Conservation (phyloP, 1,140 invertebrate species). For the Drosophila kepulauana region DNA sequence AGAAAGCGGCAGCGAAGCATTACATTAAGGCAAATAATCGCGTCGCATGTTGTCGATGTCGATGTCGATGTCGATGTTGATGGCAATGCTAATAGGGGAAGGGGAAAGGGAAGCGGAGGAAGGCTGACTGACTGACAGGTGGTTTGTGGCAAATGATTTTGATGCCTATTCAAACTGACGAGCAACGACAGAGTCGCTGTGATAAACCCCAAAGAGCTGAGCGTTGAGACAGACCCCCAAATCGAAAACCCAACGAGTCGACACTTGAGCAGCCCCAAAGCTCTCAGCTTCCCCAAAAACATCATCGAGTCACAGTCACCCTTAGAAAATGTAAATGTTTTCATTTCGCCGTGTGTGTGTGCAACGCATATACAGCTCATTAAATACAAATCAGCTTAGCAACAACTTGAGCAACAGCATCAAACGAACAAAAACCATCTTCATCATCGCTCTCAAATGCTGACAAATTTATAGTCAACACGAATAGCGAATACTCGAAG, state of each 20-base stretch:
- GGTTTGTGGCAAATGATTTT: conserved; percentile 59
- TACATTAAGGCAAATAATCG: conserved; percentile 70
- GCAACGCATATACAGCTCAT: conserved; percentile 66
- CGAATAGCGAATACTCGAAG: not conserved
- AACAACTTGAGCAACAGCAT: conserved; percentile 42
- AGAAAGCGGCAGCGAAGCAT: conserved; percentile 43
- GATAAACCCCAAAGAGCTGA: conserved; percentile 30
- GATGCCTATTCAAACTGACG: conserved; percentile 53
- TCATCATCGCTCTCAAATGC: conserved; percentile 5
- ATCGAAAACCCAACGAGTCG: conserved; percentile 16
- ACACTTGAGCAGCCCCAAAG: conserved; percentile 24
- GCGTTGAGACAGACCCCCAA: not conserved
- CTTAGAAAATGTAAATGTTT: conserved; percentile 68
- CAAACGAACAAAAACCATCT: conserved; percentile 7
- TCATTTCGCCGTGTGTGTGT: conserved; percentile 51
- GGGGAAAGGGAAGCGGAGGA: too few relatives aligned
- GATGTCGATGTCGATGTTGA: conserved; percentile 41
- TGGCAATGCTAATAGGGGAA: not conserved
- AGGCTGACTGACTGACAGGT: conserved; percentile 60
- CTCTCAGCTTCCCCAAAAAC: not conserved
- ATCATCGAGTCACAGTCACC: not conserved
- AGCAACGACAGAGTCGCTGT: conserved; percentile 31
- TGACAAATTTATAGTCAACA: not conserved
- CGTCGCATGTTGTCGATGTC: conserved; percentile 54
- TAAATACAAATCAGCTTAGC: conserved; percentile 81